Evolutionary conservation across 2,888 invertebrate species (phyloP).

Genomic region (Macropis europaea): DNA sequence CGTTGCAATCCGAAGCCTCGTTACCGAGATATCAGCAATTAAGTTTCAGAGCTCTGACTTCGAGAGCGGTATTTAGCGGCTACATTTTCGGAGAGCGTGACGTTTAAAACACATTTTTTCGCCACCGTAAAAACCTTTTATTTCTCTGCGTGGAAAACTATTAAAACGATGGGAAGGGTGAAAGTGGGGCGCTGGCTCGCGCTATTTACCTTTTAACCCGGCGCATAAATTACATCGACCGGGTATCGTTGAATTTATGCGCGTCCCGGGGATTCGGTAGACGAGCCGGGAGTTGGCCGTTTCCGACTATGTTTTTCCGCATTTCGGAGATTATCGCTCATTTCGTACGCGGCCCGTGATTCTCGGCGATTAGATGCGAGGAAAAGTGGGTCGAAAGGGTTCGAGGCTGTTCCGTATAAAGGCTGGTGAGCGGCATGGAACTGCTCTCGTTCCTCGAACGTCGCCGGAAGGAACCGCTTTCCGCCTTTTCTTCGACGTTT

Average conservation of each 20-base stretch:
- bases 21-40: too few relatives aligned
- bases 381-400: conserved; percentile 39
- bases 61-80: too few relatives aligned
- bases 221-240: conserved; percentile 16
- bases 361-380: conserved; percentile 45
- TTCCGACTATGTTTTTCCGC: neutral
- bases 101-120: too few relatives aligned
- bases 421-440: neutral
- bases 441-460: neutral
- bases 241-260: conserved; percentile 18
- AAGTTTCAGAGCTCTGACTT: too few relatives aligned
- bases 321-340: conserved; percentile 25
- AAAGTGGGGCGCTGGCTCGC: neutral
- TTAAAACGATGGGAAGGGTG: neutral
- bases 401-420: conserved; percentile 43
- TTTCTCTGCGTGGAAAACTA: conserved; percentile 10
- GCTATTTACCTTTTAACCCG: conserved; percentile 7
- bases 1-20: too few relatives aligned
- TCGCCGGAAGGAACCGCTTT: conserved; percentile 27
- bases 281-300: neutral
- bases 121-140: too few relatives aligned
- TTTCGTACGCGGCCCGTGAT: conserved; percentile 47
- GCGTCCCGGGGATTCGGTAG: conserved; percentile 1
- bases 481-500: neutral
- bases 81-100: too few relatives aligned